Evolutionary conservation across 2,797 vertebrate species (phyloP), one percentile per base, ranked within the genome.

Genomic region (Scolopax rusticola): DNA sequence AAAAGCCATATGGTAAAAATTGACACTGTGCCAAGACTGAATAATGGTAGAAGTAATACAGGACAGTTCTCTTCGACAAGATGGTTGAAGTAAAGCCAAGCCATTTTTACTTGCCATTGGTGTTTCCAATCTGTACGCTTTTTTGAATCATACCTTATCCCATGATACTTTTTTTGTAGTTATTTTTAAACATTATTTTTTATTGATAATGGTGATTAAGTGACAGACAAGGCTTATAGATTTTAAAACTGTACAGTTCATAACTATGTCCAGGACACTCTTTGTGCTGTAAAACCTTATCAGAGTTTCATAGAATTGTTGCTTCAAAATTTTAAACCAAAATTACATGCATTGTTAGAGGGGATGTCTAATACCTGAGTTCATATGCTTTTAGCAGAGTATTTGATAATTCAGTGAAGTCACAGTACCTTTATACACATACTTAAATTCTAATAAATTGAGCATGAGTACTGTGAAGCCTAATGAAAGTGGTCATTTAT

Each of bases 21-120:
- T 94, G 95, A 89, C 12, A 11, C 33, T 56, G 70, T 90, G 88
- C 54, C 69, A 94, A 79, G 56, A 54, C 67, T 91, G 74, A 93
- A 47, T 76, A 92, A 80, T 90, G 94, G 89, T 75, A 76, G 50
- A 79, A 95, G 70, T 92, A 97, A 94, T 91, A 93, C 92, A 95
- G 90, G 93, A 92, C 47, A 63, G 90, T 88, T 94, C 64, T 81
- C 38, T 59, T 51, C 60, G 81, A 40, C 40, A 56, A 10, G 54
- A 5, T 87, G 25, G 33, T 76, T 94, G 20, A 71, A 92, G 73
- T 87, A 45, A 71, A 38, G 73, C 36, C 36, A 36, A 36, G 36
- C 36, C 16, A 51, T 57, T 94, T 96, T 89, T 93, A 19, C 24
- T 93, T 94, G 64, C 54, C n/a, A 10, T 60, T 84, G 69, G 19